Evolutionary conservation across 2,113 vertebrate genomes (phyloP).

Genomic region (Colius striatus): DNA sequence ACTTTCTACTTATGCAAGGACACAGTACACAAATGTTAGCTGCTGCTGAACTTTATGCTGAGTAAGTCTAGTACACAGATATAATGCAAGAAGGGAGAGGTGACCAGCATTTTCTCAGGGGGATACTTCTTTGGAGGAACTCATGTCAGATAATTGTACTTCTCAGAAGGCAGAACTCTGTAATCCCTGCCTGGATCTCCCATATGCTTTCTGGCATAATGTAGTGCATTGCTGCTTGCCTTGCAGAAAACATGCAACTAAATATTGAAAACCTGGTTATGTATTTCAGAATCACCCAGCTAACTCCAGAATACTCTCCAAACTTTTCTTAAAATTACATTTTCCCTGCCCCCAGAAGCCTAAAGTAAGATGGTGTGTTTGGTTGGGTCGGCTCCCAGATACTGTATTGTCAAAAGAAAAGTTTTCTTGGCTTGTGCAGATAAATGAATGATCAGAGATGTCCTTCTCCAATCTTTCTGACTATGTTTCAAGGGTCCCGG

Average conservation of each 20-base stretch:
- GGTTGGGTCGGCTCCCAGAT: not conserved
- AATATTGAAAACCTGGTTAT: not conserved
- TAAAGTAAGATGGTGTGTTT: not conserved
- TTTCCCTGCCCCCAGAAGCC: not conserved
- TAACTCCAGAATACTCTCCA: not conserved
- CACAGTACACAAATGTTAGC: not conserved
- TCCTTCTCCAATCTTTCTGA: not conserved
- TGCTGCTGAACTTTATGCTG: not conserved
- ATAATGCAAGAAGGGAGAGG: not conserved
- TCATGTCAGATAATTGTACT: not conserved
- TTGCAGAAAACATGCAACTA: not conserved
- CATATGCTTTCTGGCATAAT: not conserved
- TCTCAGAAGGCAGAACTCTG: not conserved
- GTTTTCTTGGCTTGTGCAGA: not conserved
- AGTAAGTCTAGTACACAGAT: fast-evolving
- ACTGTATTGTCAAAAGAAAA: not conserved
- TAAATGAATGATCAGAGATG: not conserved
- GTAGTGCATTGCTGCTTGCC: not conserved
- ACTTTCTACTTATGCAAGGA: not conserved
- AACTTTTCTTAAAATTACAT: not conserved
- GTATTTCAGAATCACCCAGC: not conserved
- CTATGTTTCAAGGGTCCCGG: slow-evolving; percentile 1
- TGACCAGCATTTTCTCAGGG: not conserved
- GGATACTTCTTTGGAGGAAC: not conserved
- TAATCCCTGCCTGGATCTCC: not conserved